Conservation (phyloP, 2,888 invertebrate species). For the Drosophila yooni region DNA sequence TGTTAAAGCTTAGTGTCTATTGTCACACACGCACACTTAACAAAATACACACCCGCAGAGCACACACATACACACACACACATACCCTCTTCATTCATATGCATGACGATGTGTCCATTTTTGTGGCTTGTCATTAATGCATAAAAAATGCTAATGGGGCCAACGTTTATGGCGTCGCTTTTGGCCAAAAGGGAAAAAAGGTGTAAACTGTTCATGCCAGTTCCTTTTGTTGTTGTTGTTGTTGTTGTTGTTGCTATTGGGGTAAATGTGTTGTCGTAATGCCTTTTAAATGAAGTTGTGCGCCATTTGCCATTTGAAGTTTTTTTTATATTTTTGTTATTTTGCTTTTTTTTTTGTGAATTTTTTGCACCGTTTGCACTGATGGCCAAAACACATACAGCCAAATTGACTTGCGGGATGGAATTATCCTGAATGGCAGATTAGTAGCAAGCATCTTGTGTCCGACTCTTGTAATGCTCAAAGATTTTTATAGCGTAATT, state of each 20-base stretch:
- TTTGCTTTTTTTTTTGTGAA: slow-evolving; percentile 54
- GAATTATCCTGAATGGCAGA: slow-evolving; percentile 71
- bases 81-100: slow-evolving; percentile 66
- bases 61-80: slow-evolving; percentile 8
- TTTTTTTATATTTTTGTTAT: slow-evolving; percentile 42
- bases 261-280: slow-evolving; percentile 71
- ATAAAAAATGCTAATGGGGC: slow-evolving; percentile 77
- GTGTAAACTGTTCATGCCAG: slow-evolving; percentile 70
- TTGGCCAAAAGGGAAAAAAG: slow-evolving; percentile 57
- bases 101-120: slow-evolving; percentile 79
- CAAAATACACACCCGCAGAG: slow-evolving; percentile 10
- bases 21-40: slow-evolving; percentile 54
- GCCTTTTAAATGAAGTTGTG: slow-evolving; percentile 79
- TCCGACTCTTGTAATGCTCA: slow-evolving; percentile 60
- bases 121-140: slow-evolving; percentile 80
- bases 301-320: slow-evolving; percentile 79
- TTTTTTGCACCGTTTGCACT: slow-evolving; percentile 71
- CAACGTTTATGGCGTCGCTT: slow-evolving; percentile 72
- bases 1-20: slow-evolving; percentile 72
- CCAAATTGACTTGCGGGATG: slow-evolving; percentile 63
- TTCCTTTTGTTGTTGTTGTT: slow-evolving; percentile 27
- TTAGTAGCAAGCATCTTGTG: slow-evolving; percentile 56
- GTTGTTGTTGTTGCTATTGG: slow-evolving; percentile 50
- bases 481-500: slow-evolving; percentile 75
- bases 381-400: slow-evolving; percentile 53